Evolutionary conservation across 2,888 invertebrate species (phyloP).

Genomic region (Cataglyphis livida): DNA sequence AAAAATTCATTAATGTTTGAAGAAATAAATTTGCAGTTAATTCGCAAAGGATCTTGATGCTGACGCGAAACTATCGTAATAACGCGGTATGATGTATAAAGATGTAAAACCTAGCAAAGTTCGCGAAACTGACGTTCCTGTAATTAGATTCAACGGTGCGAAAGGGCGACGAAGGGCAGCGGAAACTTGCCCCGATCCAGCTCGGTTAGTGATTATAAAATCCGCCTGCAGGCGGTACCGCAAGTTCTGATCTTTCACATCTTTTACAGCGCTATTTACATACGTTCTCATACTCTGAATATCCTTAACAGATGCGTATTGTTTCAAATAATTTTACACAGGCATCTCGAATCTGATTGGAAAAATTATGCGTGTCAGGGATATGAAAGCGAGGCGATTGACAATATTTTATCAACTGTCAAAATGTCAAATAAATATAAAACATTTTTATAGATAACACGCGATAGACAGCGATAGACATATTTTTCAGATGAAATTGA

Average conservation of each 20-base stretch:
- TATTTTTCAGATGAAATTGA: background rate
- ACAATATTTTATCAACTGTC: background rate
- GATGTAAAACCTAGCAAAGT: conserved; percentile 67
- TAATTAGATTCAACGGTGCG: conserved; percentile 73
- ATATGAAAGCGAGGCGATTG: background rate
- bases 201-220: conserved; percentile 72
- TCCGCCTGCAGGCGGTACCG: conserved; percentile 61
- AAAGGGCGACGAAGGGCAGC: conserved; percentile 57
- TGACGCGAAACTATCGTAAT: conserved; percentile 49
- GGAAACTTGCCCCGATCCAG: conserved; percentile 67
- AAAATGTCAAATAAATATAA: background rate
- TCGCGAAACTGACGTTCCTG: conserved; percentile 71
- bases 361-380: background rate
- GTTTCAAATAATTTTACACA: background rate
- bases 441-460: background rate
- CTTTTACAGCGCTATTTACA: conserved; percentile 50
- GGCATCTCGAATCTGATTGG: background rate
- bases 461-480: background rate
- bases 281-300: conserved; percentile 11
- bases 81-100: conserved; percentile 57
- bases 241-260: conserved; percentile 57
- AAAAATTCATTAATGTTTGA: conserved; percentile 7
- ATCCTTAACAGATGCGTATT: background rate
- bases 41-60: background rate
- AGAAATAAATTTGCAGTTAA: conserved; percentile 35